Evolutionary conservation across 2,113 vertebrate species (phyloP).

Genomic region (Macquaria australasica): DNA sequence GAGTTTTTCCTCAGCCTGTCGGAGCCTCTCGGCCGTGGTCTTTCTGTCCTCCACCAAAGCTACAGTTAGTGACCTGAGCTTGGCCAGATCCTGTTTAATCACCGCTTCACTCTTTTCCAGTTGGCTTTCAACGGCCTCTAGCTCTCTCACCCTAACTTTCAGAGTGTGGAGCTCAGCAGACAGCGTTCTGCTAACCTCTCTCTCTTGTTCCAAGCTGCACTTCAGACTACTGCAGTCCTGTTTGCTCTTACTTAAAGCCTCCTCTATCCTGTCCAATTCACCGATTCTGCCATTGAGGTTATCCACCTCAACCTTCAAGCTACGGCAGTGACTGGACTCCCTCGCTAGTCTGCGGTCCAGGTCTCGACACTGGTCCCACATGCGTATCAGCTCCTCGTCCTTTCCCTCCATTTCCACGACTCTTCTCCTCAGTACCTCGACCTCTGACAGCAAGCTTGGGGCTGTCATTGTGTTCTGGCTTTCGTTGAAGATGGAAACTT

Average conservation of each 20-base stretch:
- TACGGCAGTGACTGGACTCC: conserved; percentile 88
- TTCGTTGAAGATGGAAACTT: conserved; percentile 79
- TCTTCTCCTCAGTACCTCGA: conserved; percentile 92
- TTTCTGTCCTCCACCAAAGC: conserved; percentile 96
- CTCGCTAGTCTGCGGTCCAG: conserved; percentile 91
- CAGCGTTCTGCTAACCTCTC: conserved; percentile 88
- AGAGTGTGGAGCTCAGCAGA: conserved; percentile 90
- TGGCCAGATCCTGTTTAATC: conserved; percentile 93
- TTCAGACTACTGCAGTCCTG: conserved; percentile 92
- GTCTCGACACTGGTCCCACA: conserved; percentile 94
- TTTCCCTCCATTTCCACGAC: conserved; percentile 97
- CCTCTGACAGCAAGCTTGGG: conserved; percentile 88
- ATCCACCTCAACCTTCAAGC: conserved; percentile 92
- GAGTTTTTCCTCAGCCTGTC: conserved; percentile 92
- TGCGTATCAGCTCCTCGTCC: conserved; percentile 95
- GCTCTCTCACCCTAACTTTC: conserved; percentile 90
- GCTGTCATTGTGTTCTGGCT: conserved; percentile 89
- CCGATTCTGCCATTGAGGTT: conserved; percentile 92
- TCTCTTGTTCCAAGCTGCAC: conserved; percentile 93
- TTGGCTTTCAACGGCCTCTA: conserved; percentile 89
- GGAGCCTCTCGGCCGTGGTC: conserved; percentile 92
- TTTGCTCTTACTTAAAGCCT: conserved; percentile 92
- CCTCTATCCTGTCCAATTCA: conserved; percentile 94
- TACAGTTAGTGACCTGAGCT: conserved; percentile 94
- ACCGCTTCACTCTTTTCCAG: conserved; percentile 91